Evolutionary conservation across 2,888 invertebrate species (phyloP), one percentile per base, ranked within the genome.

Genomic region (Calliphora vomitoria): DNA sequence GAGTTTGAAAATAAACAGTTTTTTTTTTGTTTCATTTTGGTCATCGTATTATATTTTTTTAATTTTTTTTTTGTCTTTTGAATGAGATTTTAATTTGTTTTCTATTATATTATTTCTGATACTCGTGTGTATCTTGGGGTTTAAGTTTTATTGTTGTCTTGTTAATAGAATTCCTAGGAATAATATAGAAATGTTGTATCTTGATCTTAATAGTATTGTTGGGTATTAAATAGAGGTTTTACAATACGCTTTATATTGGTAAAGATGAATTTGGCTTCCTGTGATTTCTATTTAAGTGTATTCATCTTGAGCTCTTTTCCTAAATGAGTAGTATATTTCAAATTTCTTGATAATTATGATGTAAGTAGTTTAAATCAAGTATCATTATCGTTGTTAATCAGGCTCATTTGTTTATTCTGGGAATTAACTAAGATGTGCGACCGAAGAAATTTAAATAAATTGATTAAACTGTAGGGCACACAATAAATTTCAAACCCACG

Each of bases 61-160:
- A 55, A 35, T 8, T 35, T 11, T 53, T 41, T n/a, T 41, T 75
- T 35, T 25, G 58, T 47, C 8, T 53, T 71, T 41, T 66, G 53
- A 62, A 35, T 62, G 53, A 71, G 50, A 20, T 58, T 75, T 82
- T 50, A 68, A 75, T 82, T 82, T 68, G 58, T 75, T 75, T 66
- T 74, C 58, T 80, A 60, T 60, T 60, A 20, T 60, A 53, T 47
- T 60, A 53, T 47, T 41, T 47, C 6, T 4, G 6, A 25, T 15
- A 41, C 6, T 38, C 41, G 20, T 15, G 4, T 25, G 35, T 58
- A 47, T 81, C 13, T 72, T 18, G 44, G 47, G 50, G 18, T 60
- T 60, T 18, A 47, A 41, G 15, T 82, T 60, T 72, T 72, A 58
- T 76, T 69, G 35, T 68, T 53, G 25, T 53, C 41, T 69, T 68